These are phyloP conservation scores for Caenorhabditis imperialis DNA, from an alignment of 2,888 invertebrate species.

Conservation along the genomic window DNA sequence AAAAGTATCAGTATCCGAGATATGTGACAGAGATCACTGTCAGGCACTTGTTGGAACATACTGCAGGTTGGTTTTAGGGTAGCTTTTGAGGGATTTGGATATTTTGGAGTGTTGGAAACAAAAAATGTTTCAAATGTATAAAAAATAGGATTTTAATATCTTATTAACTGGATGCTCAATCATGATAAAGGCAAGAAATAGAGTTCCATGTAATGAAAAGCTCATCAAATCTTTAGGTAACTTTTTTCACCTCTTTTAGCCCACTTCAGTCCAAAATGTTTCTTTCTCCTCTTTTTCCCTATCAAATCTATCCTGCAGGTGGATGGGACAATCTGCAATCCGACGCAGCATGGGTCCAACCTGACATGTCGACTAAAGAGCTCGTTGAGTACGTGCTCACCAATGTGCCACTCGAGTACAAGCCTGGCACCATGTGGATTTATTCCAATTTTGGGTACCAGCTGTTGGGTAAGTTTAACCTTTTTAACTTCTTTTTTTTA, in stretches of 20 bases:
- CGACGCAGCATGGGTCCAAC: slow-evolving; percentile 77
- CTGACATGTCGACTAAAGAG: slow-evolving; percentile 66
- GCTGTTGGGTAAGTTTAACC: slow-evolving; percentile 62
- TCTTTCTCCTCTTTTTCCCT: too few relatives aligned
- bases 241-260: too few relatives aligned
- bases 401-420: slow-evolving; percentile 66
- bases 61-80: slow-evolving; percentile 70
- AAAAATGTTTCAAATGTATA: too few relatives aligned
- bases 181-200: too few relatives aligned
- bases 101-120: too few relatives aligned
- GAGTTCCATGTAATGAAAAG: too few relatives aligned
- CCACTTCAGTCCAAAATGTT: too few relatives aligned
- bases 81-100: too few relatives aligned
- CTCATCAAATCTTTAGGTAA: too few relatives aligned
- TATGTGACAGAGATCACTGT: slow-evolving; percentile 75
- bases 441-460: slow-evolving; percentile 78
- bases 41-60: slow-evolving; percentile 75
- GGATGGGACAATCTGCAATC: slow-evolving; percentile 76
- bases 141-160: too few relatives aligned
- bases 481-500: too few relatives aligned
- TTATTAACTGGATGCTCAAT: too few relatives aligned
- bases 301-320: slow-evolving; percentile 56
- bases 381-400: slow-evolving; percentile 67
- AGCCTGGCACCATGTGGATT: slow-evolving; percentile 74
- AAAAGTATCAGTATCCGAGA: slow-evolving; percentile 67